These are phyloP conservation scores for silkworm (Bombyx mori) DNA, from an alignment of 1,140 invertebrate genomes.

Conservation along the genomic window DNA sequence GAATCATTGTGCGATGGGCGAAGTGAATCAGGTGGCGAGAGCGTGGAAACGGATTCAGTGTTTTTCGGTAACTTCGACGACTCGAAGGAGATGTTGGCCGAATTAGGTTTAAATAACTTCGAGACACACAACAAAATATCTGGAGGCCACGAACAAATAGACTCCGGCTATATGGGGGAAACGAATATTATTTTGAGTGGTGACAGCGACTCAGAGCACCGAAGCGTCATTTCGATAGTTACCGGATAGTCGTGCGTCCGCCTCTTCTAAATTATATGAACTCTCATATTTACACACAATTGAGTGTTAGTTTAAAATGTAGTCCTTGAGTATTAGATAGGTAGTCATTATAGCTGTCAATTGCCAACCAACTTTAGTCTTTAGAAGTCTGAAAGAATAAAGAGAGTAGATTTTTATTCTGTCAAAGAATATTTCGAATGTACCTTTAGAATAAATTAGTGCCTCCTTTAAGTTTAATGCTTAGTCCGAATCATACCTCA, in stretches of 20 bases:
- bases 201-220: slow-evolving; percentile 62
- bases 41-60: slow-evolving; percentile 81
- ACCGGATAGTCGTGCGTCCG: slow-evolving; percentile 45
- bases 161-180: slow-evolving; percentile 58
- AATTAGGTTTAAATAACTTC: slow-evolving; percentile 39
- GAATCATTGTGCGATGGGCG: slow-evolving; percentile 76
- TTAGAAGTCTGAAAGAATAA: no score
- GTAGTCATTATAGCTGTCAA: no score
- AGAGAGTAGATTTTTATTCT: no score
- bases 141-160: slow-evolving; percentile 45
- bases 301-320: slow-evolving; percentile 35
- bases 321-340: not conserved
- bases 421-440: no score
- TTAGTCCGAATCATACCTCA: slow-evolving; percentile 35
- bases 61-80: slow-evolving; percentile 79
- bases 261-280: slow-evolving; percentile 50
- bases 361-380: no score
- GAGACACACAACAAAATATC: slow-evolving; percentile 25
- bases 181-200: slow-evolving; percentile 61
- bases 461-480: no score
- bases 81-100: slow-evolving; percentile 48
- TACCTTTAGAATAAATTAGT: no score
- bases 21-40: slow-evolving; percentile 87
- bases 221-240: slow-evolving; percentile 62
- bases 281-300: slow-evolving; percentile 50